Evolutionary conservation across 2,888 invertebrate genomes (phyloP).

Genomic region (Cerceris rybyensis): DNA sequence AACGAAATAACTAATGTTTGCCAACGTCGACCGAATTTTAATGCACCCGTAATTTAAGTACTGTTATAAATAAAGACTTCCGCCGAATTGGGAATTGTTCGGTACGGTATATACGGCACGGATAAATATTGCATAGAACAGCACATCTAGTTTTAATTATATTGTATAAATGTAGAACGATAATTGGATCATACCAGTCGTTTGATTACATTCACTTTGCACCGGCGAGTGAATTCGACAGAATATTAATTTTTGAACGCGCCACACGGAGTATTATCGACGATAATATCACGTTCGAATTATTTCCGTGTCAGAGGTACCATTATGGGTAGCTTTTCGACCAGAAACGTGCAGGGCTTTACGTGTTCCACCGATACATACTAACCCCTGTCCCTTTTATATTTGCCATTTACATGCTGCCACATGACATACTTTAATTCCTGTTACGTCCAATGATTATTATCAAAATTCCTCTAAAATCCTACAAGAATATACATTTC

Average conservation of each 20-base stretch:
- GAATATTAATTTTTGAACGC: slow-evolving; percentile 66
- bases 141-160: slow-evolving; percentile 66
- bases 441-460: not conserved
- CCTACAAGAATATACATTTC: too few species aligned
- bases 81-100: too few species aligned
- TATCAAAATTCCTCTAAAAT: too few species aligned
- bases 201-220: slow-evolving; percentile 68
- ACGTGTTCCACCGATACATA: too few species aligned
- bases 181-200: slow-evolving; percentile 67
- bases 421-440: too few species aligned
- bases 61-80: too few species aligned
- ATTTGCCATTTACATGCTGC: too few species aligned
- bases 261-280: slow-evolving; percentile 53
- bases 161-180: slow-evolving; percentile 65
- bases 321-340: slow-evolving; percentile 47
- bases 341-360: slow-evolving; percentile 5
- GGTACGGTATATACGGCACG: not conserved
- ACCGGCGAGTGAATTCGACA: slow-evolving; percentile 48
- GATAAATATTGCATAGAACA: slow-evolving; percentile 48
- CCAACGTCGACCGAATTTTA: too few species aligned
- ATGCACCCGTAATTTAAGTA: too few species aligned
- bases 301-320: slow-evolving; percentile 43
- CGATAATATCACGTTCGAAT: slow-evolving; percentile 63
- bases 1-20: too few species aligned
- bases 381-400: not conserved